Conservation (phyloP, 2,888 invertebrate species). For the Odontocerum albicorne region DNA sequence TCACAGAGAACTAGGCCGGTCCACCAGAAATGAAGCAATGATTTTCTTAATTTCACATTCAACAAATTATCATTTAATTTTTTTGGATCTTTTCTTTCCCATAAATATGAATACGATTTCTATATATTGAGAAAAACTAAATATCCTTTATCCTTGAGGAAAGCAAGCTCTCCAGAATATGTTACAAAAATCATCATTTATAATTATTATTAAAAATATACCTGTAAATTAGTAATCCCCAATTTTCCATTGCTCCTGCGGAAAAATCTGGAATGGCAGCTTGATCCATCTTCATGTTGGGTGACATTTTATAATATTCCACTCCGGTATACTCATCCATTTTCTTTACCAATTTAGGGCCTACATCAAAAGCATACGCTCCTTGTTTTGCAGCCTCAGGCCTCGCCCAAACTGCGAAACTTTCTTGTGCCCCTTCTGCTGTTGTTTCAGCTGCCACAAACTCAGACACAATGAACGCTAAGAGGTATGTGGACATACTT, state of each 20-base stretch:
- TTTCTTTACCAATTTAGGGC: constrained; percentile 48
- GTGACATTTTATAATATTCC: constrained; percentile 52
- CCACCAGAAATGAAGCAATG: too few species aligned
- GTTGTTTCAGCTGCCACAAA: constrained; percentile 47
- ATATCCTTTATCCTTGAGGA: too few species aligned
- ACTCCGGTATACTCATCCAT: constrained; percentile 62
- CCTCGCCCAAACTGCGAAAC: constrained; percentile 47
- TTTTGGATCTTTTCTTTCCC: too few species aligned
- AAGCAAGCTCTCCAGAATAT: too few species aligned
- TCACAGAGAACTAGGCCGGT: too few species aligned
- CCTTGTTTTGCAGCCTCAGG: constrained; percentile 50
- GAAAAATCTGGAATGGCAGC: constrained; percentile 78
- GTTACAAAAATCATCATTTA: too few species aligned
- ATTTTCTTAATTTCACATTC: too few species aligned
- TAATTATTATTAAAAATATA: constrained; percentile 38
- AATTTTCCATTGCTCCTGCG: constrained; percentile 84
- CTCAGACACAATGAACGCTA: constrained; percentile 84
- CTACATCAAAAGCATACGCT: constrained; percentile 49
- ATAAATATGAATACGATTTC: too few species aligned
- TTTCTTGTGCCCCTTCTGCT: not conserved
- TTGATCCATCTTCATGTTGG: constrained; percentile 62
- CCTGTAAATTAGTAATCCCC: constrained; percentile 80
- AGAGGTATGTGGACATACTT: constrained; percentile 77
- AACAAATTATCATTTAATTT: too few species aligned
- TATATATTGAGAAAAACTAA: too few species aligned